Conservation (phyloP, 2,888 invertebrate genomes). For the Chrysotoxum bicinctum region DNA sequence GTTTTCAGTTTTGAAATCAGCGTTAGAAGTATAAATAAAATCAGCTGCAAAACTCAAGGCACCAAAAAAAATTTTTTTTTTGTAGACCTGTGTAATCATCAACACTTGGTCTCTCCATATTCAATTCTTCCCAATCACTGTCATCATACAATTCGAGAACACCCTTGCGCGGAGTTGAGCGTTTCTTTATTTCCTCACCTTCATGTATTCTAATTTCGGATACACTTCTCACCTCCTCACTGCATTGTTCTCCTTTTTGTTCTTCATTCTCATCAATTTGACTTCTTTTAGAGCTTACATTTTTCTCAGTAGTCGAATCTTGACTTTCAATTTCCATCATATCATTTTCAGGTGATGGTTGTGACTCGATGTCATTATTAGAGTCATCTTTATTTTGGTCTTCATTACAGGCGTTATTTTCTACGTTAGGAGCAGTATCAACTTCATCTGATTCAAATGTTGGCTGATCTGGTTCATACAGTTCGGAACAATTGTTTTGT, state of each 20-base stretch:
- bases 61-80: too few relatives aligned
- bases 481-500: conserved; percentile 73
- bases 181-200: conserved; percentile 74
- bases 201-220: conserved; percentile 53
- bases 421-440: conserved; percentile 32
- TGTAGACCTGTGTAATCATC: too few relatives aligned
- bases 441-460: conserved; percentile 76
- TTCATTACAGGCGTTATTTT: conserved; percentile 13
- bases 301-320: conserved; percentile 34
- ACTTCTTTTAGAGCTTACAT: conserved; percentile 43
- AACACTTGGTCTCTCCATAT: conserved; percentile 78
- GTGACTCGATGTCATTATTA: conserved; percentile 43
- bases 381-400: conserved; percentile 40
- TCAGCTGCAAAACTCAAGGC: too few relatives aligned
- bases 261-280: conserved; percentile 72
- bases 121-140: conserved; percentile 82
- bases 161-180: conserved; percentile 78
- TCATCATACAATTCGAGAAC: conserved; percentile 84
- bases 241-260: conserved; percentile 72
- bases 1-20: too few relatives aligned
- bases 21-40: too few relatives aligned
- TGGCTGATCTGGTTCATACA: conserved; percentile 81
- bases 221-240: conserved; percentile 71
- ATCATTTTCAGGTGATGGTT: conserved; percentile 43
- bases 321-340: conserved; percentile 54